Conservation (phyloP, 2,113 vertebrate genomes). For the Sylvilagus bachmani region DNA sequence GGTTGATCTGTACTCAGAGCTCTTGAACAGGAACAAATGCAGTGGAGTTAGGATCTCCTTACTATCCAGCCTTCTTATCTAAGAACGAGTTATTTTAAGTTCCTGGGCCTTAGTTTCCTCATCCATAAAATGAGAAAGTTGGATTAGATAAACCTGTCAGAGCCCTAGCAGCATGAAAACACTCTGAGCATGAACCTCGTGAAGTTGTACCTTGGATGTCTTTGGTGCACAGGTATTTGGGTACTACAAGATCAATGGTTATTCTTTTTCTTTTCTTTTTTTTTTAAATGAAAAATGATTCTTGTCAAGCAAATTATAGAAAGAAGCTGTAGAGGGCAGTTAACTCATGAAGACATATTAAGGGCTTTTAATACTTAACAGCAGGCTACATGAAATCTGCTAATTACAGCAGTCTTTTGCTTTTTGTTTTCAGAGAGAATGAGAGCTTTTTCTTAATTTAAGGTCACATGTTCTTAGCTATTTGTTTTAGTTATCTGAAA, state of each 20-base stretch:
- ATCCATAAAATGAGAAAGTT: neutral
- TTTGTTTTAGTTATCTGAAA: conserved; percentile 55
- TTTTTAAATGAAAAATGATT: neutral
- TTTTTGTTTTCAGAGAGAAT: no score
- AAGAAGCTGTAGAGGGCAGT: neutral
- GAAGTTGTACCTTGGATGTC: neutral
- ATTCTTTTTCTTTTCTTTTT: neutral
- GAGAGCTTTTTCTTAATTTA: neutral
- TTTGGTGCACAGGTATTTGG: conserved; percentile 26
- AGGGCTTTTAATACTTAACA: conserved; percentile 15
- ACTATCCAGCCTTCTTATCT: neutral
- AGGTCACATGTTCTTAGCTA: neutral
- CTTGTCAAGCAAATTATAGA: conserved; percentile 49
- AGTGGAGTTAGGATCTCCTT: neutral
- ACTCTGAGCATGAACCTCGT: neutral
- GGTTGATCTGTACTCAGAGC: neutral
- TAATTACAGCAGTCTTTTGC: neutral
- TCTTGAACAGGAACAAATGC: neutral
- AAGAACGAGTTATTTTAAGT: neutral
- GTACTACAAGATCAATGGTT: neutral
- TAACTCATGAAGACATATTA: conserved; percentile 53
- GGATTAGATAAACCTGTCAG: neutral
- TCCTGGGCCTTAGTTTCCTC: conserved; percentile 5
- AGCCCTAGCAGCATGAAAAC: neutral
- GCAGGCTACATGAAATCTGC: neutral